Evolutionary conservation across 2,113 vertebrate genomes (phyloP).

Genomic region (Ictidomys tridecemlineatus): DNA sequence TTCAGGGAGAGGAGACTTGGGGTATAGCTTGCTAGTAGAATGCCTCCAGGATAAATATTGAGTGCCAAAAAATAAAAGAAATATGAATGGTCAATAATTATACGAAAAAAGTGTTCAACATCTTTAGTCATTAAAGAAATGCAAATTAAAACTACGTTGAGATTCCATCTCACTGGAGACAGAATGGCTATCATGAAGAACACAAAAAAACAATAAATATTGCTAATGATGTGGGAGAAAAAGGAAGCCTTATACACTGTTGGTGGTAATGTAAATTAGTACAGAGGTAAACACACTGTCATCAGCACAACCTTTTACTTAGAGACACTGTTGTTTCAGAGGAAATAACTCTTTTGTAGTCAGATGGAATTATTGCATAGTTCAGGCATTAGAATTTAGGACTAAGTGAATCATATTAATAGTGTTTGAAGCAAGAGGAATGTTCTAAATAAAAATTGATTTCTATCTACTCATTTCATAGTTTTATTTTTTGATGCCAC

Average conservation of each 20-base stretch:
- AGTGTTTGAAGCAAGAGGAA: not conserved
- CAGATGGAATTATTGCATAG: not conserved
- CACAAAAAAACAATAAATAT: not conserved
- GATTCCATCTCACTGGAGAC: not conserved
- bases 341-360: not conserved
- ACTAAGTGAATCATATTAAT: not conserved
- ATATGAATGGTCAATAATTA: not conserved
- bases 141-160: not conserved
- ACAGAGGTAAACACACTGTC: not conserved
- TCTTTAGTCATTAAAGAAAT: no score
- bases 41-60: no score
- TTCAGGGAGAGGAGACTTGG: no score
- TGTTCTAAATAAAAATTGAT: not conserved
- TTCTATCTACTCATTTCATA: not conserved
- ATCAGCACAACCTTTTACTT: not conserved
- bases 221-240: not conserved
- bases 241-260: not conserved
- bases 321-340: not conserved
- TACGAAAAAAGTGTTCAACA: not conserved
- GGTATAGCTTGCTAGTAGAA: no score
- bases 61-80: not conserved
- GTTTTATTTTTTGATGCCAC: not conserved
- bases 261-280: not conserved
- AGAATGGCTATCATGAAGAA: not conserved
- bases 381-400: not conserved